A percentile compares a stretch with the other conserved stretches of the same genome.
Conservation (phyloP, 1,140 invertebrate genomes). For the Anagrus nilaparvatae region DNA sequence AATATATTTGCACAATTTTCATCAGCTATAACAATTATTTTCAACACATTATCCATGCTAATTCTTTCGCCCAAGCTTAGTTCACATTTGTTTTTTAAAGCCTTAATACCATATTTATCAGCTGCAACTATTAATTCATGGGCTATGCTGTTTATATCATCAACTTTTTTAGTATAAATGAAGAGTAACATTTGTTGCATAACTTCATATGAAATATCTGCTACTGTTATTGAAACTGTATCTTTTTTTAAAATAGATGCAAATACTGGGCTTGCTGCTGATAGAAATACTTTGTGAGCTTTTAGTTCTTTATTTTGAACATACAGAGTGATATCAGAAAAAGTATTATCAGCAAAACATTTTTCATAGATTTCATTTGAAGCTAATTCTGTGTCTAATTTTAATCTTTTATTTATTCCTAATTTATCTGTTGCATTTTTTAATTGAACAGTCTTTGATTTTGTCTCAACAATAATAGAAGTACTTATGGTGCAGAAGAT, state of each 20-base stretch:
- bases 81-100: conserved; percentile 2
- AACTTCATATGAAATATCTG: background rate
- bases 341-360: background rate
- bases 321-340: background rate
- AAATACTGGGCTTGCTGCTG: conserved; percentile 1
- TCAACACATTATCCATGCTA: too few relatives aligned
- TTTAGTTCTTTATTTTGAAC: background rate
- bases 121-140: conserved; percentile 2
- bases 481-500: too few relatives aligned
- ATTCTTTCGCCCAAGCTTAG: too few relatives aligned
- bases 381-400: background rate
- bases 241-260: background rate
- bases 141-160: background rate
- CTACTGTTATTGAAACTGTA: conserved; percentile 1
- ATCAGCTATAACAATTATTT: too few relatives aligned
- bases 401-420: background rate
- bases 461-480: too few relatives aligned
- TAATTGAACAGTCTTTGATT: background rate
- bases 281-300: conserved; percentile 1
- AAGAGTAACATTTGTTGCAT: conserved; percentile 2
- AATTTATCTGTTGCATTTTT: background rate
- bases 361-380: too few relatives aligned
- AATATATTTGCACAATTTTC: too few relatives aligned
- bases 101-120: conserved; percentile 1
- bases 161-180: background rate